A percentile compares a stretch with the other conserved stretches of the same genome.
These are phyloP conservation scores for Gallinago nigripennis DNA, from an alignment of 2,797 vertebrate species.

Conservation along the genomic window DNA sequence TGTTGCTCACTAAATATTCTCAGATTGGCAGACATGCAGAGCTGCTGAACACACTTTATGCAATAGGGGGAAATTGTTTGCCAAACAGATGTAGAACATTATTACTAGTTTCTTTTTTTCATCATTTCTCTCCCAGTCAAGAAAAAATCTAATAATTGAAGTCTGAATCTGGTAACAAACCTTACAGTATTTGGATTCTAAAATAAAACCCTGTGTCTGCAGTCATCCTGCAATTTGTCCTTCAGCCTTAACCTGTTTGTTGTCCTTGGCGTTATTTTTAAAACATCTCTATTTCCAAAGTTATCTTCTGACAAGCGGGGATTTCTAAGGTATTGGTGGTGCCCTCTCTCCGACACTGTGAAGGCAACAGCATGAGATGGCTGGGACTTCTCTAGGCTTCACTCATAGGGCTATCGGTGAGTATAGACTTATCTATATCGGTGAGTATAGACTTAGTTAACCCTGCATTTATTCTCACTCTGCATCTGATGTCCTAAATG, in stretches of 20 bases:
- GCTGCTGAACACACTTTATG: not conserved
- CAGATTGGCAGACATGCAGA: not conserved
- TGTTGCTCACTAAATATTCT: constrained; percentile 2
- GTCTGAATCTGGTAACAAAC: constrained; percentile 27
- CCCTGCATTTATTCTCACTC: not conserved
- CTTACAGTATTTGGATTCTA: not conserved
- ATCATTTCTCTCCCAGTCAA: constrained; percentile 17
- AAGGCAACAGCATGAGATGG: not conserved
- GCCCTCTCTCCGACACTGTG: not conserved
- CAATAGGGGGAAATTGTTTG: not conserved
- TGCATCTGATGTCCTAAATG: not conserved
- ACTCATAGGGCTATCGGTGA: not conserved
- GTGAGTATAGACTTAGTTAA: not conserved
- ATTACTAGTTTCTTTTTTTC: constrained; percentile 38
- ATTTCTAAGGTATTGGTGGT: not conserved
- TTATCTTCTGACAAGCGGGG: not conserved
- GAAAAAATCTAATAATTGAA: not conserved
- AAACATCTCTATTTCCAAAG: constrained; percentile 8
- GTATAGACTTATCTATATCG: not conserved
- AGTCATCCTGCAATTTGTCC: not conserved
- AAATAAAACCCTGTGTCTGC: not conserved
- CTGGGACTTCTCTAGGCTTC: not conserved
- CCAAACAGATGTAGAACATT: constrained; percentile 58
- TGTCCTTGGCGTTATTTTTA: constrained; percentile 4
- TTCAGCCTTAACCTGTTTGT: not conserved